Conservation (phyloP, 2,113 vertebrate species). For the Corythoichthys intestinalis region DNA sequence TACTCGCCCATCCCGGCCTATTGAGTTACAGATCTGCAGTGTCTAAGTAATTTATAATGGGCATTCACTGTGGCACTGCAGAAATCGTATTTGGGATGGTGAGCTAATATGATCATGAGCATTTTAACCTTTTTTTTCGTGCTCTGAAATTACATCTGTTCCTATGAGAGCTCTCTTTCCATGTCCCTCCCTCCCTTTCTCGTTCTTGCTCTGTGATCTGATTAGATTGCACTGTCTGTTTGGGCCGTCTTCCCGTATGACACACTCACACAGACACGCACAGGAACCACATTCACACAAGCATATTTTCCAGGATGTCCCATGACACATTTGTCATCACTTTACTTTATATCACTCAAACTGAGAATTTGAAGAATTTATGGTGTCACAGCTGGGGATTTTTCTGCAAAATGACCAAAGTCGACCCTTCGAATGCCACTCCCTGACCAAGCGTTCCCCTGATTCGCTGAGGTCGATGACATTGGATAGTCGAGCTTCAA, state of each 20-base stretch:
- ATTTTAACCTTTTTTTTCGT: slow-evolving; percentile 71
- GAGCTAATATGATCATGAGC: slow-evolving; percentile 80
- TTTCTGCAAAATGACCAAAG: background rate
- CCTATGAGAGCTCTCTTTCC: slow-evolving; percentile 60
- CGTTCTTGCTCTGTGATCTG: slow-evolving; percentile 55
- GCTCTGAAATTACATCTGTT: slow-evolving; percentile 77
- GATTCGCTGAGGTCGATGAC: background rate
- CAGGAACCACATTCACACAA: slow-evolving; percentile 45
- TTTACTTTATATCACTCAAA: slow-evolving; percentile 15
- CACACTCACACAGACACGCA: slow-evolving; percentile 15
- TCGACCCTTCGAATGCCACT: background rate
- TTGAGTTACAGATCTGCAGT: slow-evolving; percentile 79
- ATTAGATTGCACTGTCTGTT: slow-evolving; percentile 69
- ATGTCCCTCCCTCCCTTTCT: slow-evolving; percentile 29
- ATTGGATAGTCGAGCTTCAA: no score
- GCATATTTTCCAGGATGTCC: slow-evolving; percentile 38
- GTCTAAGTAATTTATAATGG: slow-evolving; percentile 84
- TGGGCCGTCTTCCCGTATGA: slow-evolving; percentile 65
- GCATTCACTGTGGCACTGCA: slow-evolving; percentile 81
- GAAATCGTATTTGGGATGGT: slow-evolving; percentile 84
- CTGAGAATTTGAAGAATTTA: background rate
- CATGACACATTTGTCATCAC: slow-evolving; percentile 37
- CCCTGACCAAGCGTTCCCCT: background rate
- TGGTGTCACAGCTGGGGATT: background rate
- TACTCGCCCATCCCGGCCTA: slow-evolving; percentile 61